Base-by-base conservation (phyloP, 2,113 vertebrate genomes). In the Smithornis capensis region DNA sequence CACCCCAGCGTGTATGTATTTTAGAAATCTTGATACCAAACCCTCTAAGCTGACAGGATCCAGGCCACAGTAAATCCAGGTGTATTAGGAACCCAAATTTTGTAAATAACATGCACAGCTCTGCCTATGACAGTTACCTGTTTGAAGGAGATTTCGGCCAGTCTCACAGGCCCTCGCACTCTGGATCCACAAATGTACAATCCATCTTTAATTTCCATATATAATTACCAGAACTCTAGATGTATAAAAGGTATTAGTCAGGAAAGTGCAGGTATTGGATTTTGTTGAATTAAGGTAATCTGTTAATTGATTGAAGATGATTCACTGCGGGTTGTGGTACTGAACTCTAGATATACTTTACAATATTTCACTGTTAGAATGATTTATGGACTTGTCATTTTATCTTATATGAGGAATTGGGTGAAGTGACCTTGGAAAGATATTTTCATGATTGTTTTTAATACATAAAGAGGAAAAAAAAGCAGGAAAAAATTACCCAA, bases 231-330 rank as follows among this genome's bases (percentile, higher is more conserved):
- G 45, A 80, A 50, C 50, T 77, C 35, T 33, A 45, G n/a, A 49
- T 13, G 14, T 73, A 53, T 59, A 57, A 37, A 63, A 92, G 57
- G 19, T 75, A 86, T 96, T 94, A 93, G 94, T 92, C 64, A 82
- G 73, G 49, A 64, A 93, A 93, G 71, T 52, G 47, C 49, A 70
- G 40, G 29, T 94, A 92, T 86, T 96, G 73, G 76, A 78, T 93
- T 92, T 93, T 93, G 56, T 62, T 96, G 88, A 95, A 94, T 94
- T 94, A 87, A 94, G 68, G 64, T 92, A 88, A 93, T 86, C 87
- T 94, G 67, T 90, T 95, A 95, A 95, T 92, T 96, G 90, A 86
- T 44, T 85, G 80, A 83, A 92, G 85, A 93, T 90, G 68, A 90
- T 96, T 93, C 93, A 92, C 71, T 90, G 83, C 75, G 49, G 49